A percentile compares a stretch with the other conserved stretches of the same genome.
These are phyloP conservation scores for Pangasius mekongensis DNA, from an alignment of 2,797 vertebrate species.

Conservation along the genomic window DNA sequence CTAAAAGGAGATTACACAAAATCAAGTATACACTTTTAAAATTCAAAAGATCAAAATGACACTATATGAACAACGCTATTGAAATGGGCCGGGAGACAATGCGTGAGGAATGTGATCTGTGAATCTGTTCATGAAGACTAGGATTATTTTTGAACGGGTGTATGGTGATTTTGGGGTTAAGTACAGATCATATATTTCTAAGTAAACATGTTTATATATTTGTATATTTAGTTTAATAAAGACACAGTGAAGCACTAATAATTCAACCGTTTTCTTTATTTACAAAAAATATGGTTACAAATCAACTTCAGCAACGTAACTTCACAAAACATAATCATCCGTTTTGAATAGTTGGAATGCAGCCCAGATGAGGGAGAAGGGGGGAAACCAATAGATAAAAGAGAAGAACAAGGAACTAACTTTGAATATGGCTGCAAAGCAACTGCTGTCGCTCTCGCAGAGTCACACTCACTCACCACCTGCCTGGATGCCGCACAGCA, in stretches of 20 bases:
- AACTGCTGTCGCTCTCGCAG: slow-evolving; percentile 29
- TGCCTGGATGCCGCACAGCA: not conserved
- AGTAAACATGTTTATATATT: not conserved
- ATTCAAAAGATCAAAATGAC: not conserved
- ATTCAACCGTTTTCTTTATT: slow-evolving; percentile 52
- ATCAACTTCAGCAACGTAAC: slow-evolving; percentile 10
- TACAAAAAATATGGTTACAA: slow-evolving; percentile 59
- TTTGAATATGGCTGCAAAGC: slow-evolving; percentile 44
- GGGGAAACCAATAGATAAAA: not conserved
- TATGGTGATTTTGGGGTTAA: not conserved
- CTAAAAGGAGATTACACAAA: not conserved
- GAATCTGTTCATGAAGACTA: not conserved
- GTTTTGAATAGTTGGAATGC: slow-evolving; percentile 6
- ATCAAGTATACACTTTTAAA: not conserved
- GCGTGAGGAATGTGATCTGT: not conserved
- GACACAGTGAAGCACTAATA: slow-evolving; percentile 13
- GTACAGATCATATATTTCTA: not conserved
- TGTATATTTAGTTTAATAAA: slow-evolving; percentile 38
- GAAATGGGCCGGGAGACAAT: not conserved
- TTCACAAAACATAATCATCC: not conserved
- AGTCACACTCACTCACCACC: slow-evolving; percentile 11
- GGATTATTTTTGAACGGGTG: not conserved
- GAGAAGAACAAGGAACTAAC: not conserved
- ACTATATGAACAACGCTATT: not conserved
- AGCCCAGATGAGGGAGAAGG: slow-evolving; percentile 12